Conservation (phyloP, 1,140 invertebrate species). For the Delia radicum region DNA sequence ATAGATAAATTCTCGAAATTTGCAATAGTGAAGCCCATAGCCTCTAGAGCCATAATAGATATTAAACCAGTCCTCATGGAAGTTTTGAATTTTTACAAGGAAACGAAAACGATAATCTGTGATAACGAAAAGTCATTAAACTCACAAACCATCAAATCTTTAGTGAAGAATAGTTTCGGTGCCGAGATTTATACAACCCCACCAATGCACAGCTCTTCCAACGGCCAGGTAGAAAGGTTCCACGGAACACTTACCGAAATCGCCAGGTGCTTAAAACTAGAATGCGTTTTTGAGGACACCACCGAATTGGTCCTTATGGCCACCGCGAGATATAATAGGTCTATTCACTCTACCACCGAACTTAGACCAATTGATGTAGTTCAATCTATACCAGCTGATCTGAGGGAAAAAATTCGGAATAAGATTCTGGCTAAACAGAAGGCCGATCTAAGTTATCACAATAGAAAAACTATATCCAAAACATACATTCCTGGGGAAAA, state of each 20-base stretch:
- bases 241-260: slow-evolving; percentile 30
- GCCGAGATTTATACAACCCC: too few species aligned
- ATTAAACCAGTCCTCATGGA: slow-evolving; percentile 24
- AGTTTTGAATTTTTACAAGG: slow-evolving; percentile 28
- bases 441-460: not conserved
- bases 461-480: not conserved
- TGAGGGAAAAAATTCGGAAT: not conserved
- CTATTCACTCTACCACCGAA: slow-evolving; percentile 10
- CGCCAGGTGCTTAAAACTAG: slow-evolving; percentile 28
- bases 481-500: not conserved
- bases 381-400: slow-evolving; percentile 7
- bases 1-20: slow-evolving; percentile 29
- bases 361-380: slow-evolving; percentile 5
- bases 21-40: not conserved
- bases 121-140: slow-evolving; percentile 7
- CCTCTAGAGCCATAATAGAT: slow-evolving; percentile 16
- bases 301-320: slow-evolving; percentile 24
- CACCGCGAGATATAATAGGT: slow-evolving; percentile 31
- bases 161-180: not conserved
- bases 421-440: slow-evolving; percentile 2
- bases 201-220: not conserved
- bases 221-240: slow-evolving; percentile 32
- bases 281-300: slow-evolving; percentile 25
- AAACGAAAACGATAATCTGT: not conserved
- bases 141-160: not conserved